Conservation (phyloP, 2,113 vertebrate species). For the Ovis aries region DNA sequence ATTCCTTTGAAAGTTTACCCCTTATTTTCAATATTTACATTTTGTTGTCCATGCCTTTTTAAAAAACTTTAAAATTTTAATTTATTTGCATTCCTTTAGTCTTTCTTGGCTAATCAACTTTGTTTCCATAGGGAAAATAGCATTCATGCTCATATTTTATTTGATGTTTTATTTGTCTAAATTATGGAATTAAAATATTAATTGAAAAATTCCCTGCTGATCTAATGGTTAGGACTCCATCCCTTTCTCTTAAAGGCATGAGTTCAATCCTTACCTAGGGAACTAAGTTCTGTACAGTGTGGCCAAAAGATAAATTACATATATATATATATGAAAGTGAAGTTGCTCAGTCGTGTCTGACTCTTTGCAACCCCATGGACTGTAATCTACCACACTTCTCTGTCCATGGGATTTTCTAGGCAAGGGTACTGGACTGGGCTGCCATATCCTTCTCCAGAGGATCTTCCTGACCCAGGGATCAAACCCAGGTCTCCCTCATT, state of each 20-base stretch:
- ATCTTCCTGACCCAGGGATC: neutral
- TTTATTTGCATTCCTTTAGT: neutral
- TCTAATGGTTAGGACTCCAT: neutral
- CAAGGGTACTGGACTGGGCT: too few species aligned
- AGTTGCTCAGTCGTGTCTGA: fast-evolving
- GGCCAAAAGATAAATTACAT: neutral
- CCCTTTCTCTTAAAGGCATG: neutral
- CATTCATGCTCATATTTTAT: neutral
- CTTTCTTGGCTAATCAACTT: neutral
- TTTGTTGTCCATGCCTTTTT: neutral
- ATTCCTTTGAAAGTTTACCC: neutral
- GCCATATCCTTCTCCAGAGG: too few species aligned
- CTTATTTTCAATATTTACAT: neutral
- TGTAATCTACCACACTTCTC: too few species aligned
- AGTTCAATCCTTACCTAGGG: neutral
- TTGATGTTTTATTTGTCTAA: neutral
- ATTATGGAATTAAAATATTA: neutral
- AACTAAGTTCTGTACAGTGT: neutral
- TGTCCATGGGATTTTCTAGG: too few species aligned
- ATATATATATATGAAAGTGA: neutral
- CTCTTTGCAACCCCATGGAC: too few species aligned
- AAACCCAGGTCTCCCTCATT: too few species aligned
- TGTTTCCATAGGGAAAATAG: neutral
- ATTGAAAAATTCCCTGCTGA: neutral
- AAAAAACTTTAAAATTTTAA: neutral